A percentile compares a stretch with the other conserved stretches of the same genome.
These are phyloP conservation scores for Heliconius hewitsoni DNA, from an alignment of 1,140 invertebrate species.

Conservation along the genomic window DNA sequence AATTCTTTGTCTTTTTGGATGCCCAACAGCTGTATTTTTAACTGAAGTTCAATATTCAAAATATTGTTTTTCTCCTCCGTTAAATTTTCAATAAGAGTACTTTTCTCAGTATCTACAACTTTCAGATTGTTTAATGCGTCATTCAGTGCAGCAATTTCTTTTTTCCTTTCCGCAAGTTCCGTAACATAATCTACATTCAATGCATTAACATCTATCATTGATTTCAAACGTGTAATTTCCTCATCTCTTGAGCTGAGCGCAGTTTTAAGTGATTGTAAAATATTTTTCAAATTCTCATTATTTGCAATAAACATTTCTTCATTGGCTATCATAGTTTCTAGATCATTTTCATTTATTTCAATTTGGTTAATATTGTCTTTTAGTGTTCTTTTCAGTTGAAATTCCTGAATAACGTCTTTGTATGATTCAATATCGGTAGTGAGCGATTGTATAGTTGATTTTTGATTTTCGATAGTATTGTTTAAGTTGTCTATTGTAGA, in stretches of 20 bases:
- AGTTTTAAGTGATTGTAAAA: slow-evolving; percentile 58
- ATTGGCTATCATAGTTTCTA: slow-evolving; percentile 59
- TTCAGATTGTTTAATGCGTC: slow-evolving; percentile 47
- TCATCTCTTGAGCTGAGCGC: slow-evolving; percentile 51
- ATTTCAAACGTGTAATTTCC: slow-evolving; percentile 57
- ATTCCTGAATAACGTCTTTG: slow-evolving; percentile 56
- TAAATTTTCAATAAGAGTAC: slow-evolving; percentile 22
- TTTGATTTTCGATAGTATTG: slow-evolving; percentile 59
- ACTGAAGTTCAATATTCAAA: slow-evolving; percentile 36
- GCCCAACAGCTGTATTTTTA: slow-evolving; percentile 43
- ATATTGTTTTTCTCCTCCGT: slow-evolving; percentile 38
- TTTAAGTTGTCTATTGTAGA: slow-evolving; percentile 58
- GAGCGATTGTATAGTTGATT: slow-evolving; percentile 47
- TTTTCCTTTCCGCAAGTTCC: slow-evolving; percentile 47
- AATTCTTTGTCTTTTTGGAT: slow-evolving; percentile 33
- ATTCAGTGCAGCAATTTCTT: slow-evolving; percentile 41
- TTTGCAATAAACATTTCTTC: slow-evolving; percentile 68
- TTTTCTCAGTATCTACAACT: slow-evolving; percentile 33
- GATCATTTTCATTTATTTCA: slow-evolving; percentile 45
- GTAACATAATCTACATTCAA: background rate
- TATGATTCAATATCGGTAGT: slow-evolving; percentile 61
- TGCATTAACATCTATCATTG: slow-evolving; percentile 22
- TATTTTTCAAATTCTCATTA: slow-evolving; percentile 70
- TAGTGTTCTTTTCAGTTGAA: slow-evolving; percentile 54
- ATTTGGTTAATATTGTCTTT: slow-evolving; percentile 42